Conservation (phyloP, 1,140 invertebrate genomes). For the Saccostrea echinata region DNA sequence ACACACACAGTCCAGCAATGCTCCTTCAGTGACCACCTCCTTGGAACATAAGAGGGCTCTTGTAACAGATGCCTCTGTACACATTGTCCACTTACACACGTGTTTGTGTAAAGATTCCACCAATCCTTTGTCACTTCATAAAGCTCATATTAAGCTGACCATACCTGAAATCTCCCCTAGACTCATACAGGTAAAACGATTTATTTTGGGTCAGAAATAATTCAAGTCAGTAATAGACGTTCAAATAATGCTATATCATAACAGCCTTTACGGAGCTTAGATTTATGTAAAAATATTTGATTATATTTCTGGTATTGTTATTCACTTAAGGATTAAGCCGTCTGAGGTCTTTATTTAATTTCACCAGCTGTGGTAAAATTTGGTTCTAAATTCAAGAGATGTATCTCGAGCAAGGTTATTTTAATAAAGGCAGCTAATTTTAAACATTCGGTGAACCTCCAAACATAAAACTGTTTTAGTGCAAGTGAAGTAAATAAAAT, state of each 20-base stretch:
- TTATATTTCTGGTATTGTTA: not conserved
- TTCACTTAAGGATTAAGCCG: not conserved
- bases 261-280: slow-evolving; percentile 11
- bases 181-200: not conserved
- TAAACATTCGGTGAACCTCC: no score
- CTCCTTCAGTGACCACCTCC: not conserved
- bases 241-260: not conserved
- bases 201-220: not conserved
- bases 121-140: not conserved
- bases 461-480: no score
- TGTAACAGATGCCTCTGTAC: not conserved
- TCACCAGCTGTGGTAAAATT: not conserved
- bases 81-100: not conserved
- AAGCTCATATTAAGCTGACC: not conserved
- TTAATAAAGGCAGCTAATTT: no score
- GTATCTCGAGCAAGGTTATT: no score
- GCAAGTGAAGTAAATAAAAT: no score
- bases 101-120: not conserved
- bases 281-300: slow-evolving; percentile 30
- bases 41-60: not conserved
- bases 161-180: not conserved
- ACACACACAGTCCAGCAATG: not conserved
- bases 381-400: no score
- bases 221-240: not conserved
- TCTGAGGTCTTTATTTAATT: not conserved